These are phyloP conservation scores for Phenganax subtilis DNA, from an alignment of 92 coral and sea anemone species.

Conservation along the genomic window DNA sequence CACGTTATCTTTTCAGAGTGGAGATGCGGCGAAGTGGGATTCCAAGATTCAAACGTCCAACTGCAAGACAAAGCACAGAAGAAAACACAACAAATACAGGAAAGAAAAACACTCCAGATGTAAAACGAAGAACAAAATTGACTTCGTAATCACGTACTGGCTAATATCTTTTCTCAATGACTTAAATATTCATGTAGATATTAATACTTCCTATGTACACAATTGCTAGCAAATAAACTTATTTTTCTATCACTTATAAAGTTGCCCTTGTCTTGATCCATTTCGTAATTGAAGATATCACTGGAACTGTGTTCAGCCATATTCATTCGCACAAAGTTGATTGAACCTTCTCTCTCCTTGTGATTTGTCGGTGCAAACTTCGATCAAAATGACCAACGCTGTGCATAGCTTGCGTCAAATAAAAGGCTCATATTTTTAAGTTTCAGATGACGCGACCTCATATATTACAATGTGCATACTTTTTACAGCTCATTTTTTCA, in stretches of 20 bases:
- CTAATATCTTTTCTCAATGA: not conserved
- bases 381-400: no score
- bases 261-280: no score
- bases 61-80: constrained; percentile 3
- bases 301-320: no score
- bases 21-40: constrained; percentile 28
- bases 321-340: no score
- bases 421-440: not conserved
- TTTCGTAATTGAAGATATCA: no score
- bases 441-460: no score
- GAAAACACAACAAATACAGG: not conserved
- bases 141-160: not conserved
- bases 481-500: constrained; percentile 21
- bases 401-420: no score
- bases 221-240: not conserved
- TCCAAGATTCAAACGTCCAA: constrained; percentile 29
- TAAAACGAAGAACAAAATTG: not conserved
- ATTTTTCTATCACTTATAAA: not conserved
- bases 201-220: not conserved
- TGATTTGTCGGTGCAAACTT: no score
- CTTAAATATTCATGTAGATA: not conserved
- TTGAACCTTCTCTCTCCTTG: no score
- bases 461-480: no score
- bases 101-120: not conserved
- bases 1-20: constrained; percentile 11